These are phyloP conservation scores for Hemiscyllium ocellatum DNA, from an alignment of 2,113 vertebrate genomes.

Conservation along the genomic window DNA sequence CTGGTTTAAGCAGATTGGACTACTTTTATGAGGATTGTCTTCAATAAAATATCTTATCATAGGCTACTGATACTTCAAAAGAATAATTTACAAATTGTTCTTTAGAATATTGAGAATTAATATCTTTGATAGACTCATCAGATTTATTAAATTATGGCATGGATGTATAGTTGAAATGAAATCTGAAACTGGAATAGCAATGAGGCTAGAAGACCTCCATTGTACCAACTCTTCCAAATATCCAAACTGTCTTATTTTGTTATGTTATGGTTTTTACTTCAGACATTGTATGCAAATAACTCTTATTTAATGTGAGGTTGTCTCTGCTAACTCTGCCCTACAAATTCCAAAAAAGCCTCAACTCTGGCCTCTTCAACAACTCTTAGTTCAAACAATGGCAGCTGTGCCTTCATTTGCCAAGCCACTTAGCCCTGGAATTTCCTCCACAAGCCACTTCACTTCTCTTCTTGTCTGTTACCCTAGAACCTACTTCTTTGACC, in stretches of 20 bases:
- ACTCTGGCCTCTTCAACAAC: not conserved
- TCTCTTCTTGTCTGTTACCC: not conserved
- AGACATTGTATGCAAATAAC: not conserved
- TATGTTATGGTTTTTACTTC: not conserved
- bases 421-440: not conserved
- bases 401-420: not conserved
- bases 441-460: not conserved
- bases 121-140: not conserved
- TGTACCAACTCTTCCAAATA: not conserved
- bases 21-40: not conserved
- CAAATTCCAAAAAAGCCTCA: not conserved
- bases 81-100: not conserved
- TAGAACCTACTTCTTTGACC: not conserved
- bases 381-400: not conserved
- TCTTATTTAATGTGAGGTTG: not conserved
- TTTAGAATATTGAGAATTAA: not conserved
- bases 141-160: constrained; percentile 8
- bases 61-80: not conserved
- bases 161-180: not conserved
- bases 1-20: not conserved
- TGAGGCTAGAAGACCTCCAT: not conserved
- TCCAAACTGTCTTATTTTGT: not conserved
- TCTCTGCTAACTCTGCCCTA: not conserved
- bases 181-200: not conserved
- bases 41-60: not conserved